Percentiles rank a stretch among this genome's conserved stretches.
Conservation (phyloP, 1,140 invertebrate genomes). For the Euwallacea fornicatus region DNA sequence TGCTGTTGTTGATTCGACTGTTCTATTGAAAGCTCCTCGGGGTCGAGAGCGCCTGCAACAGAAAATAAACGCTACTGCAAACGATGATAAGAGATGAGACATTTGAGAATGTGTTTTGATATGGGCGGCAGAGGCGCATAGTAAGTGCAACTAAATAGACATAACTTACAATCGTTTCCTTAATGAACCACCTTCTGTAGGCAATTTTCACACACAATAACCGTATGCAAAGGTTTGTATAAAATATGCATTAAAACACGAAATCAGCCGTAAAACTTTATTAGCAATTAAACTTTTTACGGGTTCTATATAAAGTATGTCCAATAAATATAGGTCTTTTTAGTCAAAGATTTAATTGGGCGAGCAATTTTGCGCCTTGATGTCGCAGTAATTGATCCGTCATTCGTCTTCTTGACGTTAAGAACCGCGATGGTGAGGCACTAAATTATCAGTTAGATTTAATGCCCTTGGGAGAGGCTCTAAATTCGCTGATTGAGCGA, state of each 20-base stretch:
- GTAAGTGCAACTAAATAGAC: no score
- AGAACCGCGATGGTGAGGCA: background rate
- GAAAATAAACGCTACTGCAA: constrained; percentile 2
- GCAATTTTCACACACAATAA: constrained; percentile 21
- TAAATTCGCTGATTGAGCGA: no score
- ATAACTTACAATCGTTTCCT: no score
- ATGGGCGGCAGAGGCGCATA: no score
- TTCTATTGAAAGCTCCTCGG: constrained; percentile 73
- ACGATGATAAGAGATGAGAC: background rate
- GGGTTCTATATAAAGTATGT: constrained; percentile 22
- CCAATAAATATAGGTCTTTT: constrained; percentile 27
- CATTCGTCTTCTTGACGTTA: constrained; percentile 12
- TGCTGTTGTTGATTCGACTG: constrained; percentile 48
- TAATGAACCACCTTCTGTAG: background rate
- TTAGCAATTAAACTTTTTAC: constrained; percentile 33
- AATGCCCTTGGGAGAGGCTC: no score
- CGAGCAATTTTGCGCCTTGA: constrained; percentile 24
- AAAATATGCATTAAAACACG: constrained; percentile 23
- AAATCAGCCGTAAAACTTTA: constrained; percentile 30
- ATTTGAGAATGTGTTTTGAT: no score
- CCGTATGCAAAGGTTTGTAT: constrained; percentile 8
- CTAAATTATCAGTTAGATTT: no score
- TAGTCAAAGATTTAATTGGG: constrained; percentile 19
- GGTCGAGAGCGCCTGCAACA: constrained; percentile 72
- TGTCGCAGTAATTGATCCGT: constrained; percentile 15